Conservation (phyloP, 2,888 invertebrate genomes). For the Gymnocheta viridis region DNA sequence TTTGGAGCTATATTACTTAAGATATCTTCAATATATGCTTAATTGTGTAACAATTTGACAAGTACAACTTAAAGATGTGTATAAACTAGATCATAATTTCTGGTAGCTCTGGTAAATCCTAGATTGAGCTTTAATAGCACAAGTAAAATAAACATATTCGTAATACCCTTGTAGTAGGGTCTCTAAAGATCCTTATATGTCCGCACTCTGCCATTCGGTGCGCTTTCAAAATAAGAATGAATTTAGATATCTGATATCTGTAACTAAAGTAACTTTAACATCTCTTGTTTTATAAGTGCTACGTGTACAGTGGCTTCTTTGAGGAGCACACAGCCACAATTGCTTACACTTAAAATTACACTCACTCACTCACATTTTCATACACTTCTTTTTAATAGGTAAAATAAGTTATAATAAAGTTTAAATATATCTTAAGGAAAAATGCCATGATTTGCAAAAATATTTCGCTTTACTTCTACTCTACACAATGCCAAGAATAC, state of each 20-base stretch:
- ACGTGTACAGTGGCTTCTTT: constrained; percentile 49
- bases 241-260: constrained; percentile 23
- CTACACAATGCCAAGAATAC: constrained; percentile 6
- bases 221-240: neutral
- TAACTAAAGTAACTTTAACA: constrained; percentile 47
- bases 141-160: too few species aligned
- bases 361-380: neutral
- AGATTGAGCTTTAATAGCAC: too few species aligned
- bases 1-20: neutral
- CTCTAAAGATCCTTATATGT: neutral
- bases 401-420: constrained; percentile 61
- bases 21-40: neutral
- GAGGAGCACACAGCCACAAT: neutral
- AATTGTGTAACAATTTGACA: neutral
- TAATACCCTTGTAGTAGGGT: too few species aligned
- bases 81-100: neutral
- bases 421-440: constrained; percentile 32
- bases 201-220: neutral
- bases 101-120: too few species aligned
- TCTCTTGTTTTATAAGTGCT: constrained; percentile 53
- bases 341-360: neutral
- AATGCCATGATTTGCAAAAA: constrained; percentile 63
- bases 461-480: neutral
- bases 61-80: neutral
- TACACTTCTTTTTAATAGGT: constrained; percentile 45